Percentiles rank a stretch among this genome's conserved stretches.
Conservation (phyloP, 1,140 invertebrate genomes). For the Leptopilina boulardi region DNA sequence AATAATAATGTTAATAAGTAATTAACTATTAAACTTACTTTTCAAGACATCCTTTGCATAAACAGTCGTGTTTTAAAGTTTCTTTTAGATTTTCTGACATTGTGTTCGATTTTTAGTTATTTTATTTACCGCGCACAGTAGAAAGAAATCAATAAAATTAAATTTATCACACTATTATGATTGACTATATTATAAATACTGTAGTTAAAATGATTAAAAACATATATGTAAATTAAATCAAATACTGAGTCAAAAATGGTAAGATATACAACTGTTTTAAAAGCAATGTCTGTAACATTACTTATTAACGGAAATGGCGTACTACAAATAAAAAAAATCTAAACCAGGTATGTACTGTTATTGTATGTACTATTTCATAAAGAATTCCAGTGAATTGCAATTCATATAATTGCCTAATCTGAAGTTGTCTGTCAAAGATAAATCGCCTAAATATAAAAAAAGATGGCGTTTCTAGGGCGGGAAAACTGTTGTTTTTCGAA, state of each 20-base stretch:
- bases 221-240: not conserved
- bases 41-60: constrained; percentile 35
- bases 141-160: not conserved
- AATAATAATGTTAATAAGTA: not conserved
- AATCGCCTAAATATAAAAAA: not conserved
- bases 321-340: not conserved
- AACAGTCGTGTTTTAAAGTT: not conserved
- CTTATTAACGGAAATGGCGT: not conserved
- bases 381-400: not conserved
- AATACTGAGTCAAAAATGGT: not conserved
- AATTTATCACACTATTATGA: not conserved
- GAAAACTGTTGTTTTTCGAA: not conserved
- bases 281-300: not conserved
- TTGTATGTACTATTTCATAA: not conserved
- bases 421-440: not conserved
- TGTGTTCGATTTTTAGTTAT: not conserved
- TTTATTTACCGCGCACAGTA: not conserved
- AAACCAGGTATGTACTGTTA: not conserved
- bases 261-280: not conserved
- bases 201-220: not conserved
- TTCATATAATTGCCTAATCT: not conserved
- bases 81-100: constrained; percentile 20
- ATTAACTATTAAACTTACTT: constrained; percentile 20
- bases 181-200: not conserved
- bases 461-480: not conserved